phyloP scores from a whole-genome alignment of 2,113 vertebrate species.

The Carassius carassius region DNA sequence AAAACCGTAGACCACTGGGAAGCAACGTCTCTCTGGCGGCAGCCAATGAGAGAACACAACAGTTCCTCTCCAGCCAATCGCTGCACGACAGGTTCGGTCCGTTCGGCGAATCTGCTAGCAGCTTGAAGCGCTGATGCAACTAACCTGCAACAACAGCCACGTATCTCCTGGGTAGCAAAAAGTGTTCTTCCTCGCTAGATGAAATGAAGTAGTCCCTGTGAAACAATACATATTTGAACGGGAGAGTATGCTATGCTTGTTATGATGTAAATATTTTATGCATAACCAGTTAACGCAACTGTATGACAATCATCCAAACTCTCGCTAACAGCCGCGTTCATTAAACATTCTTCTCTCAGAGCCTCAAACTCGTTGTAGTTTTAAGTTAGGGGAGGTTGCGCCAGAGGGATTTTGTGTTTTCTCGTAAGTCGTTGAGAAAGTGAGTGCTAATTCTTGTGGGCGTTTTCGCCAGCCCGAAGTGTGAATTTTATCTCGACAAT shows the following conservation, averaged over 20 bases:
- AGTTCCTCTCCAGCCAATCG: slow-evolving; percentile 66
- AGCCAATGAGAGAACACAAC: slow-evolving; percentile 70
- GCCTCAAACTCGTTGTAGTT: background rate
- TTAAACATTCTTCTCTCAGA: background rate
- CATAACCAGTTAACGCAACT: slow-evolving; percentile 18
- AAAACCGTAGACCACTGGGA: slow-evolving; percentile 54
- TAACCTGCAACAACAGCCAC: slow-evolving; percentile 74
- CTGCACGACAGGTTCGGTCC: slow-evolving; percentile 15
- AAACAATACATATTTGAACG: slow-evolving; percentile 42
- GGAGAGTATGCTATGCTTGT: slow-evolving; percentile 1
- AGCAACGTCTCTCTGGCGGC: slow-evolving; percentile 60
- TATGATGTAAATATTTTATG: slow-evolving; percentile 29
- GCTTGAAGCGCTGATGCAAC: slow-evolving; percentile 78
- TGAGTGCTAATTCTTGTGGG: slow-evolving; percentile 3
- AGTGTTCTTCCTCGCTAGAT: slow-evolving; percentile 65
- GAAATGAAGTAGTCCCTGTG: slow-evolving; percentile 63
- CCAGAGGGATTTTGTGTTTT: slow-evolving; percentile 8
- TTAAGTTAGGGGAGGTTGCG: background rate
- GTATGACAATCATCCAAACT: background rate
- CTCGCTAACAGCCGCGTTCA: background rate
- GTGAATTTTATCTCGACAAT: slow-evolving; percentile 50
- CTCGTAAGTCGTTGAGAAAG: background rate
- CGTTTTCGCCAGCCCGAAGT: slow-evolving; percentile 22
- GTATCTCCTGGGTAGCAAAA: slow-evolving; percentile 66
- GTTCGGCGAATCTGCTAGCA: slow-evolving; percentile 68